Percentiles rank a stretch among this genome's conserved stretches.
phyloP scores from a whole-genome alignment of 37 sponge, comb jelly and placozoan genomes.

The Aplysina aerophoba region DNA sequence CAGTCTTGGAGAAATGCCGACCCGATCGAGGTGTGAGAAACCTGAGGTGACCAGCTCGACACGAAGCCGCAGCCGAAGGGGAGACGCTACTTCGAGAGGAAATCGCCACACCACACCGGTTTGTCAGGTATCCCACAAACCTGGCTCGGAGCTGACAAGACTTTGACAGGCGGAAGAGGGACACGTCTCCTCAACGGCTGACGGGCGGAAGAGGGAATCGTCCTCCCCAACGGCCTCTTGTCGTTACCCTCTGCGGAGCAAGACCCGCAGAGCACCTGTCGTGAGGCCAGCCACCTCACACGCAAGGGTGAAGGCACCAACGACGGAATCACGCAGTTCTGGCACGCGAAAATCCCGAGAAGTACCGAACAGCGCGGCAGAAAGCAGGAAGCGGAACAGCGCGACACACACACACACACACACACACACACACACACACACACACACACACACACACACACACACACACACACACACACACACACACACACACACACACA shows the following conservation, averaged over 20 bases:
- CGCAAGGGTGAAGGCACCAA: conserved; percentile 21
- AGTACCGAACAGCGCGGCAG: not conserved
- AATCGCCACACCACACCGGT: conserved; percentile 25
- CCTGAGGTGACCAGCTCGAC: conserved; percentile 1
- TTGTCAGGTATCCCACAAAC: conserved; percentile 23
- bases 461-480: no score
- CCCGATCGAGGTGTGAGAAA: conserved; percentile 15
- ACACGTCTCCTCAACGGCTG: conserved; percentile 32
- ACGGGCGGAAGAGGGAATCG: conserved; percentile 20
- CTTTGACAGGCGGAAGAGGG: conserved; percentile 29
- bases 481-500: not conserved
- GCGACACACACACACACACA: no score
- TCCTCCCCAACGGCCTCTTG: conserved; percentile 33
- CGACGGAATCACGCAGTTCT: not conserved
- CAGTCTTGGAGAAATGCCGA: conserved; percentile 1
- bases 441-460: not conserved
- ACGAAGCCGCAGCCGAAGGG: conserved; percentile 22
- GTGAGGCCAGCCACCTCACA: conserved; percentile 35
- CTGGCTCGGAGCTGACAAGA: conserved; percentile 26
- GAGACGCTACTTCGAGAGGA: conserved; percentile 21
- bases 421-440: no score
- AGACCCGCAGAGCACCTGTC: not conserved
- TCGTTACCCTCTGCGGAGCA: conserved; percentile 20
- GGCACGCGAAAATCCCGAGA: not conserved
- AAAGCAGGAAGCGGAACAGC: conserved; percentile 9